phyloP scores from a whole-genome alignment of 2,797 vertebrate genomes.

The Nasua narica region DNA sequence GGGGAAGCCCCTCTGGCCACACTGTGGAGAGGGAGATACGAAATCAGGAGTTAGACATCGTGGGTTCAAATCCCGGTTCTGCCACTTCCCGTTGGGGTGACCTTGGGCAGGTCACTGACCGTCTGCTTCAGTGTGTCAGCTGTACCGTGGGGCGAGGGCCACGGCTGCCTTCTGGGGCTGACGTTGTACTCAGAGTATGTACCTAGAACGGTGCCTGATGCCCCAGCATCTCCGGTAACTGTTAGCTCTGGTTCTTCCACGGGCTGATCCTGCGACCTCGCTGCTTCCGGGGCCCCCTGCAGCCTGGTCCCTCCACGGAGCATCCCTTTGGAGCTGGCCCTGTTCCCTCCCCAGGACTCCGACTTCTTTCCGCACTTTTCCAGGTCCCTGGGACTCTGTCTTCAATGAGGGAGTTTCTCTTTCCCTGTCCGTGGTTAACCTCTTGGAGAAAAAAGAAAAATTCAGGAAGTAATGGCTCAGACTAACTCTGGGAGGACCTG shows the following conservation, averaged over 20 bases:
- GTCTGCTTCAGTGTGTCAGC: background rate
- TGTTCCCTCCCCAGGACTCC: background rate
- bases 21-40: background rate
- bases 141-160: background rate
- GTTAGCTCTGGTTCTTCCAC: too few relatives aligned
- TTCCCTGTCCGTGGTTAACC: background rate
- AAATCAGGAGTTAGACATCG: background rate
- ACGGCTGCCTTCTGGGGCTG: fast-evolving
- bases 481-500: background rate
- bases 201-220: fast-evolving
- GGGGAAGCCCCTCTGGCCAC: background rate
- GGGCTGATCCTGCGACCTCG: background rate
- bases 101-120: background rate
- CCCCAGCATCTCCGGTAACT: fast-evolving
- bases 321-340: background rate
- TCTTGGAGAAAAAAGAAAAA: background rate
- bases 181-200: fast-evolving
- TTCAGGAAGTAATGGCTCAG: background rate
- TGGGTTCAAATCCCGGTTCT: background rate
- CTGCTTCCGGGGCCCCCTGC: fast-evolving
- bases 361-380: background rate
- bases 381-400: background rate
- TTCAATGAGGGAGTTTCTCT: background rate
- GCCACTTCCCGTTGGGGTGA: background rate
- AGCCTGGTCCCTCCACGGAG: background rate